A percentile compares a stretch with the other conserved stretches of the same genome.
Conservation (phyloP, 2,888 invertebrate genomes). For the Helicoverpa assulta region DNA sequence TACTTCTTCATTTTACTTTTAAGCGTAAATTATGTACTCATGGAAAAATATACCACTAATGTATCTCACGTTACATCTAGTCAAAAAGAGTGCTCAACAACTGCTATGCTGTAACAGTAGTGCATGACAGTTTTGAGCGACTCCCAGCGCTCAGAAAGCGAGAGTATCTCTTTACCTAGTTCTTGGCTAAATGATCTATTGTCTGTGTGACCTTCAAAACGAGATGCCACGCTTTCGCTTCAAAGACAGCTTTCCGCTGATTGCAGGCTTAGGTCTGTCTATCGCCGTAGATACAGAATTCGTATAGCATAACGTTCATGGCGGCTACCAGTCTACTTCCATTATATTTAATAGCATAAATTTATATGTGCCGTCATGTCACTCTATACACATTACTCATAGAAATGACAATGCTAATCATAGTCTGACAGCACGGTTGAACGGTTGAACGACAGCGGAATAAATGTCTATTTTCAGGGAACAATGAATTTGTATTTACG, state of each 20-base stretch:
- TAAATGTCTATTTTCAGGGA: slow-evolving; percentile 20
- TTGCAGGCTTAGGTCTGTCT: background rate
- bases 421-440: slow-evolving; percentile 18
- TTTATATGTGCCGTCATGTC: background rate
- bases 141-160: background rate
- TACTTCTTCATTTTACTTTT: too few species aligned
- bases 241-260: background rate
- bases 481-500: slow-evolving; percentile 19
- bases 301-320: background rate
- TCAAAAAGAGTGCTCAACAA: background rate
- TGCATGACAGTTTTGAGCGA: background rate
- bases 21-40: background rate
- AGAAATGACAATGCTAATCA: slow-evolving; percentile 30
- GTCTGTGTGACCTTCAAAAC: background rate
- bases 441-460: slow-evolving; percentile 19
- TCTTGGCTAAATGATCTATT: background rate
- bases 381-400: slow-evolving; percentile 28
- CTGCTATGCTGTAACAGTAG: background rate
- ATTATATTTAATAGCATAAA: background rate
- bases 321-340: background rate
- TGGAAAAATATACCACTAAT: background rate
- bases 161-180: background rate
- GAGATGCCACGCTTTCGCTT: background rate
- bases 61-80: background rate
- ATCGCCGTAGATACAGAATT: background rate